These are phyloP conservation scores for Eupithecia pulchellata DNA, from an alignment of 2,888 invertebrate genomes.

Conservation along the genomic window DNA sequence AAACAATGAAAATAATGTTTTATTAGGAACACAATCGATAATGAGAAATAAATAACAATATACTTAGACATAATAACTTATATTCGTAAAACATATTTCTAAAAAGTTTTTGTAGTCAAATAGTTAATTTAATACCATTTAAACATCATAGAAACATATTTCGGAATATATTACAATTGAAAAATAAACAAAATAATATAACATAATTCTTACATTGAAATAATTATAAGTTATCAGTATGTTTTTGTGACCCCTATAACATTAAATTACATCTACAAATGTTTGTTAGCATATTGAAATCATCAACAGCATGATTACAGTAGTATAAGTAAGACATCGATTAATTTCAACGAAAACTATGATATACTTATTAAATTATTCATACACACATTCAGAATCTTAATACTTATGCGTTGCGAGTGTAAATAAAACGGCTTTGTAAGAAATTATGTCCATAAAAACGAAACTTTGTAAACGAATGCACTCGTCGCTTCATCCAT, in stretches of 20 bases:
- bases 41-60: slow-evolving; percentile 36
- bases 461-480: neutral
- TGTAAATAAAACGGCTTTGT: slow-evolving; percentile 11
- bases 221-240: slow-evolving; percentile 33
- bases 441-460: neutral
- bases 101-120: slow-evolving; percentile 1
- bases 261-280: slow-evolving; percentile 43
- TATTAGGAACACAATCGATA: slow-evolving; percentile 28
- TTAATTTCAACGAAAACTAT: slow-evolving; percentile 30
- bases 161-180: slow-evolving; percentile 19
- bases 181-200: slow-evolving; percentile 25
- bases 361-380: slow-evolving; percentile 25
- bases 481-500: neutral
- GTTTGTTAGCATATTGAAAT: slow-evolving; percentile 43
- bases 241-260: slow-evolving; percentile 50
- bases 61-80: neutral
- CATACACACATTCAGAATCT: slow-evolving; percentile 34
- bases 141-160: slow-evolving; percentile 20
- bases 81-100: slow-evolving; percentile 15
- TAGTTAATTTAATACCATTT: slow-evolving; percentile 3
- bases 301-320: slow-evolving; percentile 40
- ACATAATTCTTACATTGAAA: slow-evolving; percentile 37
- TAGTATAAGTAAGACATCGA: slow-evolving; percentile 29
- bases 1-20: slow-evolving; percentile 25
- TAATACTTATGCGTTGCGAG: slow-evolving; percentile 23